Percentiles rank a stretch among this genome's conserved stretches.
These are phyloP conservation scores for Papilio machaon DNA, from an alignment of 1,140 invertebrate species.

Conservation along the genomic window DNA sequence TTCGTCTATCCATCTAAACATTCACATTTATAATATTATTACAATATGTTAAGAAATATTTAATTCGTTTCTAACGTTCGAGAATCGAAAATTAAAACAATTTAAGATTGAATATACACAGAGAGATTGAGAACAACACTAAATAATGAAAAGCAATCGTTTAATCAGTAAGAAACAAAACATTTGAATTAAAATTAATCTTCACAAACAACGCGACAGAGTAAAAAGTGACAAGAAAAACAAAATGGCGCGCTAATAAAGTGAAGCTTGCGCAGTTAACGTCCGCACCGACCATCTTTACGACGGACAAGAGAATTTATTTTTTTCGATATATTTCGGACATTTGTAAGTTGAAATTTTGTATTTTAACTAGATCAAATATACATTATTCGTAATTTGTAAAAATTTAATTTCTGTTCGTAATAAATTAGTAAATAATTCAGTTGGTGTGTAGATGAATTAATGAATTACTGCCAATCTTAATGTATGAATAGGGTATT, in stretches of 20 bases:
- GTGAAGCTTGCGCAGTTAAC: constrained; percentile 50
- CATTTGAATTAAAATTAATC: constrained; percentile 59
- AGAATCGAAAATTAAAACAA: constrained; percentile 37
- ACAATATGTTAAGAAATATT: too few relatives aligned
- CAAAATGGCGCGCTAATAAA: constrained; percentile 48
- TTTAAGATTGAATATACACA: constrained; percentile 46
- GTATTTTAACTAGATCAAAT: constrained; percentile 39
- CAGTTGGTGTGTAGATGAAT: too few relatives aligned
- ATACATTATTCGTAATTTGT: background rate
- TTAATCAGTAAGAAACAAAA: constrained; percentile 50
- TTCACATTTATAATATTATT: too few relatives aligned
- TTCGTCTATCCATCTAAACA: too few relatives aligned
- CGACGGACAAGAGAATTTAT: constrained; percentile 52
- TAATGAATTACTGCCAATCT: too few relatives aligned
- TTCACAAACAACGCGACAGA: constrained; percentile 40
- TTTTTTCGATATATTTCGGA: constrained; percentile 52
- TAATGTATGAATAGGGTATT: too few relatives aligned
- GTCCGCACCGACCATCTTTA: constrained; percentile 53
- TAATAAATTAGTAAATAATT: too few relatives aligned
- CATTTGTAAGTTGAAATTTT: constrained; percentile 42
- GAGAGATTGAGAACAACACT: constrained; percentile 45
- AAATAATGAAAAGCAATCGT: constrained; percentile 53
- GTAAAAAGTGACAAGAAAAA: constrained; percentile 38
- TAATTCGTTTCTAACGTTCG: background rate
- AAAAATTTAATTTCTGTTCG: too few relatives aligned